Evolutionary conservation across 2,888 invertebrate genomes (phyloP).

Genomic region (Phragmatobia fuliginosa): DNA sequence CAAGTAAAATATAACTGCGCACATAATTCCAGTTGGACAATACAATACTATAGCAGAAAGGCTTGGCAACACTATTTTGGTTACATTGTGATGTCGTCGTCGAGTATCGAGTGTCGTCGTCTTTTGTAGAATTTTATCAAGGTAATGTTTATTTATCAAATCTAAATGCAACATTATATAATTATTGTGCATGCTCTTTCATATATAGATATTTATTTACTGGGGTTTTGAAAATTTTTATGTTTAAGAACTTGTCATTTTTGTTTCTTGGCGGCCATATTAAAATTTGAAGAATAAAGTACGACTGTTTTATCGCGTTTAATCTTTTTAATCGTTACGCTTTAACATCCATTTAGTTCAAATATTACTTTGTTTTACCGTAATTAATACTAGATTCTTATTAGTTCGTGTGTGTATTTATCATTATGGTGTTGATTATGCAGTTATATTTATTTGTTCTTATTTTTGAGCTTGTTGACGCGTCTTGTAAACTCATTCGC

Average conservation of each 20-base stretch:
- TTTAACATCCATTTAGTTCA: constrained; percentile 32
- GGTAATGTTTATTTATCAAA: constrained; percentile 65
- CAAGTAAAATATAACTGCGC: neutral
- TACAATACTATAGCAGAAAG: neutral
- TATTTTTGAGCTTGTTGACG: constrained; percentile 77
- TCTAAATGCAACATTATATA: constrained; percentile 18
- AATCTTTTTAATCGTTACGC: constrained; percentile 67
- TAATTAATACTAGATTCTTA: constrained; percentile 16
- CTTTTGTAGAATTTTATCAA: constrained; percentile 85
- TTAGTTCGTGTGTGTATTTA: constrained; percentile 49
- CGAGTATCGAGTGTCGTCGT: constrained; percentile 83
- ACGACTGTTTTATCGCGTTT: constrained; percentile 66
- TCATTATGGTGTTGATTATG: constrained; percentile 24
- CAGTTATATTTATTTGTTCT: constrained; percentile 59
- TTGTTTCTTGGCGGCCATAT: constrained; percentile 77
- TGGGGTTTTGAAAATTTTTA: constrained; percentile 3
- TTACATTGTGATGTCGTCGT: constrained; percentile 82
- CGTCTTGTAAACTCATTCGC: constrained; percentile 69
- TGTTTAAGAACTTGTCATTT: constrained; percentile 40
- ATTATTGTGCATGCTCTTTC: constrained; percentile 12
- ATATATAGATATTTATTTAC: constrained; percentile 3
- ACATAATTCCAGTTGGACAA: neutral
- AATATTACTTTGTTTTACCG: constrained; percentile 20
- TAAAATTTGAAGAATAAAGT: constrained; percentile 69
- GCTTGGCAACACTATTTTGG: constrained; percentile 51